phyloP scores from a whole-genome alignment of 2,113 vertebrate species.

The Oncorhynchus tshawytscha region DNA sequence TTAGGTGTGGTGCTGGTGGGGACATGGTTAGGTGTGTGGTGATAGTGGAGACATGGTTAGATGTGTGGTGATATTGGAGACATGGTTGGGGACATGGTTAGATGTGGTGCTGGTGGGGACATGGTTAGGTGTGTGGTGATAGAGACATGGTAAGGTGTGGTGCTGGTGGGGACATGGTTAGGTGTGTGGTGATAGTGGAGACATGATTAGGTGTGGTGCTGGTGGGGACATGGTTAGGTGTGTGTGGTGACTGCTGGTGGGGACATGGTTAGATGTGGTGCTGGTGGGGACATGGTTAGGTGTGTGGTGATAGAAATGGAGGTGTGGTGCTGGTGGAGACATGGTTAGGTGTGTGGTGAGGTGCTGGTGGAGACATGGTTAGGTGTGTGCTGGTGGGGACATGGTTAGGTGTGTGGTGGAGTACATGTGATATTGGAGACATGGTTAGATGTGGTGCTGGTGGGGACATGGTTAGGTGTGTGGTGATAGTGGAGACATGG shows the following conservation, averaged over 20 bases:
- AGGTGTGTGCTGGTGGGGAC: no score
- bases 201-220: neutral
- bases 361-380: no score
- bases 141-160: neutral
- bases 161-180: neutral
- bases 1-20: neutral
- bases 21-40: neutral
- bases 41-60: no score
- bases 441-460: neutral
- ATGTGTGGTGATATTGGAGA: neutral
- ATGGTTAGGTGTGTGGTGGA: no score
- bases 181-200: neutral
- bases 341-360: no score
- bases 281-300: no score
- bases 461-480: no score
- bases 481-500: neutral
- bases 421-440: no score
- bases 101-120: no score
- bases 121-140: neutral
- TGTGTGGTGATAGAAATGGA: neutral
- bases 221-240: neutral
- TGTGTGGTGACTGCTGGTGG: neutral
- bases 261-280: neutral
- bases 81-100: conserved; percentile 47
- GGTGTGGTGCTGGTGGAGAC: no score